Evolutionary conservation across 2,113 vertebrate species (phyloP).

Genomic region (Lonchura striata): DNA sequence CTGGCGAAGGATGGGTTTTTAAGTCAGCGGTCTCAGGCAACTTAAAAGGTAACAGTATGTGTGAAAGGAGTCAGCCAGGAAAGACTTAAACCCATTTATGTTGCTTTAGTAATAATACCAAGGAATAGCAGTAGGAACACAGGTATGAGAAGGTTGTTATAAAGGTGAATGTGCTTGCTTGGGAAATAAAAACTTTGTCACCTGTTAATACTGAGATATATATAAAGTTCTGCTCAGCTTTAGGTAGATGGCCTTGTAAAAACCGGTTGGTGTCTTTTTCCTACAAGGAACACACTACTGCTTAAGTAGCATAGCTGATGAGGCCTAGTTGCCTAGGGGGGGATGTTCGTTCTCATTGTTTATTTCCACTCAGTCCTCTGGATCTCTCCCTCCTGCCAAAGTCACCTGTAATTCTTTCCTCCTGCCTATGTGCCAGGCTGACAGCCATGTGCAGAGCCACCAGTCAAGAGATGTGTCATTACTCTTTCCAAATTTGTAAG

Average conservation of each 20-base stretch:
- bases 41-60: not conserved
- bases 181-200: not conserved
- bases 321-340: not conserved
- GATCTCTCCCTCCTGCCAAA: not conserved
- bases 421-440: rapidly evolving
- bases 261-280: not conserved
- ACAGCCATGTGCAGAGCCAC: not conserved
- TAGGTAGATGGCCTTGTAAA: not conserved
- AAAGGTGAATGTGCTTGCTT: not conserved
- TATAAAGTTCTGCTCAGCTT: not conserved
- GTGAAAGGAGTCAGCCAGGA: not conserved
- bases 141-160: not conserved
- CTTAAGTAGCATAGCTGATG: not conserved
- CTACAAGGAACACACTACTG: rapidly evolving
- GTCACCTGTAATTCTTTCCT: not conserved
- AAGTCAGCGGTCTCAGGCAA: not conserved
- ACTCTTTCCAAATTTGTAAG: not conserved
- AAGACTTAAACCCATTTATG: not conserved
- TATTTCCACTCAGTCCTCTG: not conserved
- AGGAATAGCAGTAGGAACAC: not conserved
- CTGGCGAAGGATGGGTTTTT: rapidly evolving
- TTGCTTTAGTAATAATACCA: not conserved
- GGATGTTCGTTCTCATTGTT: rapidly evolving
- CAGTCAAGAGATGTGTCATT: not conserved
- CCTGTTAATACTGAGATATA: not conserved